Base-by-base conservation (phyloP, 2,113 vertebrate species). In the Bubo scandiacus region DNA sequence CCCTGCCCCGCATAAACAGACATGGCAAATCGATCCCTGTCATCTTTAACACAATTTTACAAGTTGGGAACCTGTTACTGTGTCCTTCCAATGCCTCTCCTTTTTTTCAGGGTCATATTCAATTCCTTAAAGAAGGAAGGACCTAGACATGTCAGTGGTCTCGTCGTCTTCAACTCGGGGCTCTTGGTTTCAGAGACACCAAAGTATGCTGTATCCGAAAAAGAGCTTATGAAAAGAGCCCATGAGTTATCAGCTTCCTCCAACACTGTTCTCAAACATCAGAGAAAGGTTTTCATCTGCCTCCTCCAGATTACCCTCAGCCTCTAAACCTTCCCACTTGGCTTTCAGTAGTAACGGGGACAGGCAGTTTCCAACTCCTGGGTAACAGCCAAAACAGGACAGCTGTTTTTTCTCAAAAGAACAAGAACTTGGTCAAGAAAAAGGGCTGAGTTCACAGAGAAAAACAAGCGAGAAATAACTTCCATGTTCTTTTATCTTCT, bases 321-420 rank as follows among this genome's bases (percentile, higher is more conserved):
- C 72, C 68, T 72, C 83, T 81, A 70, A 87, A 84, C n/a, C 47
- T 91, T 26, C 6, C 34, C 25, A 51, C 29, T 58, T 74, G 68
- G 59, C 30, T 91, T 74, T 42, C 81, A 91, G 77, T 16, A 89
- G 65, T 43, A 84, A 49, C n/a, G 0, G 3, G 51, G 42, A 86
- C n/a, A 72, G 38, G 30, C 85, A 78, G 73, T 78, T 89, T 87
- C 72, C 59, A 93, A 42, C 38, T 89, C n/a, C 90, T 78, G 81
- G 68, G 59, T 70, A 78, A 84, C 55, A 81, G 87, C 81, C 90
- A 86, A 58, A 71, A 45, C 12, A 81, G 45, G 68, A 92, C 83
- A 91, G 81, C 55, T 94, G 87, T 6, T 95, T 91, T 87, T 81
- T 63, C 68, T 92, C 92, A 73, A 38, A 82, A 92, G 52, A 86